These are phyloP conservation scores for Onchidella celtica DNA, from an alignment of 2,888 invertebrate species.

Conservation along the genomic window DNA sequence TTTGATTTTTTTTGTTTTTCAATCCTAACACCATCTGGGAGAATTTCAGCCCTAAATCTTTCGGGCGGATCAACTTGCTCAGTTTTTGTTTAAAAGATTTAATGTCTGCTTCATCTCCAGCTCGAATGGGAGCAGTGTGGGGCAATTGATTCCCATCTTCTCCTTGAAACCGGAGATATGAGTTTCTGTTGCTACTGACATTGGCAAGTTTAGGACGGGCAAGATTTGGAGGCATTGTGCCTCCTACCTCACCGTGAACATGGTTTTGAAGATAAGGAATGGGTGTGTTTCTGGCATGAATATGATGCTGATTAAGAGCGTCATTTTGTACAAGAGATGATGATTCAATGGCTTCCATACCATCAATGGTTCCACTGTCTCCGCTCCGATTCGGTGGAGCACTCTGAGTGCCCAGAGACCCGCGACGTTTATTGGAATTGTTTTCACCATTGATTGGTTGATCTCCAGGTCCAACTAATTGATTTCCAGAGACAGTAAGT, in stretches of 20 bases:
- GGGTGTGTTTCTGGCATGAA: constrained; percentile 77
- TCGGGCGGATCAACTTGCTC: constrained; percentile 63
- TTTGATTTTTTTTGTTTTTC: constrained; percentile 6
- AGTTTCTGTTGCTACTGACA: constrained; percentile 55
- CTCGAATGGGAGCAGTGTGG: neutral
- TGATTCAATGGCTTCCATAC: constrained; percentile 74
- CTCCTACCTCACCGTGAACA: constrained; percentile 81
- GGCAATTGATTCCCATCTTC: neutral
- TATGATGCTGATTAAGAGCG: constrained; percentile 71
- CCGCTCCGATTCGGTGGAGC: constrained; percentile 47
- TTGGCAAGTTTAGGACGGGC: constrained; percentile 79
- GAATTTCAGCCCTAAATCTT: constrained; percentile 64
- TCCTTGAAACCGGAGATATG: constrained; percentile 30
- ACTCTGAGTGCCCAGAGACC: constrained; percentile 54
- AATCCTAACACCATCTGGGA: constrained; percentile 58
- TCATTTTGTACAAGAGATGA: constrained; percentile 82
- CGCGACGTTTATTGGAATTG: constrained; percentile 48
- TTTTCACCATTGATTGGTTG: neutral
- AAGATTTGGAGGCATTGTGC: constrained; percentile 34
- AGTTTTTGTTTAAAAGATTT: constrained; percentile 53
- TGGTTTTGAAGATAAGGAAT: constrained; percentile 89
- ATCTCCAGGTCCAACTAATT: constrained; percentile 69
- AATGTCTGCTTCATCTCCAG: constrained; percentile 35
- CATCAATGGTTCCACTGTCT: constrained; percentile 71
- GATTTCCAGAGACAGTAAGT: constrained; percentile 81